Evolutionary conservation across 2,797 vertebrate species (phyloP).

Genomic region (Salmo trutta): DNA sequence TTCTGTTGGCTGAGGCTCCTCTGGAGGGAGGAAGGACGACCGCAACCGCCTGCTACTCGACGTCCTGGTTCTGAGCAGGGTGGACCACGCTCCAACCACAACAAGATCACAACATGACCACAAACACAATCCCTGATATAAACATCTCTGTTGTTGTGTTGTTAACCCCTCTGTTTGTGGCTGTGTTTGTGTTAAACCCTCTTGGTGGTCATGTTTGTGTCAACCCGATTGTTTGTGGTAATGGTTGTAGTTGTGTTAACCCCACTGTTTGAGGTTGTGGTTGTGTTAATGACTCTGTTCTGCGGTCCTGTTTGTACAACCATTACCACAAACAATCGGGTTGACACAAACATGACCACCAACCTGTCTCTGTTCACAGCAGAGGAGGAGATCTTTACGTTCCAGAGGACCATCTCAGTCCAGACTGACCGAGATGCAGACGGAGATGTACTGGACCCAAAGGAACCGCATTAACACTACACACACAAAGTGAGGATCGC

Average conservation of each 20-base stretch:
- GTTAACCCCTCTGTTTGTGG: too few species aligned
- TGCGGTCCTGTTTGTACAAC: constrained; percentile 15
- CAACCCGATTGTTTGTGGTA: neutral
- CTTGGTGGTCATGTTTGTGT: neutral
- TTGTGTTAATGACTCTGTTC: neutral
- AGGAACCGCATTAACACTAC: constrained; percentile 76
- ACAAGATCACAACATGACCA: neutral
- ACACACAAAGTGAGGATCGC: constrained; percentile 17
- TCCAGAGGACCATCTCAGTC: constrained; percentile 84
- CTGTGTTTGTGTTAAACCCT: too few species aligned
- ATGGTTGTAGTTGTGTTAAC: neutral
- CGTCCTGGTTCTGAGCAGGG: constrained; percentile 87
- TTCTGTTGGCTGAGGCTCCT: constrained; percentile 82
- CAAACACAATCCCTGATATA: neutral
- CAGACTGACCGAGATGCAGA: constrained; percentile 94
- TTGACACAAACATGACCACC: too few species aligned
- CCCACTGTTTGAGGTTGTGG: neutral
- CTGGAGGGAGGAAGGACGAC: constrained; percentile 77
- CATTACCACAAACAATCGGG: too few species aligned
- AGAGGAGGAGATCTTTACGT: constrained; percentile 92
- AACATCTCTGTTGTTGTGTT: too few species aligned
- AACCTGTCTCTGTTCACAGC: constrained; percentile 87
- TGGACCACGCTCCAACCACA: constrained; percentile 48
- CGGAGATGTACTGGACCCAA: constrained; percentile 87
- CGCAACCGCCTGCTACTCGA: constrained; percentile 87